These are phyloP conservation scores for Cavia porcellus DNA, from an alignment of 2,113 vertebrate genomes.

Conservation along the genomic window DNA sequence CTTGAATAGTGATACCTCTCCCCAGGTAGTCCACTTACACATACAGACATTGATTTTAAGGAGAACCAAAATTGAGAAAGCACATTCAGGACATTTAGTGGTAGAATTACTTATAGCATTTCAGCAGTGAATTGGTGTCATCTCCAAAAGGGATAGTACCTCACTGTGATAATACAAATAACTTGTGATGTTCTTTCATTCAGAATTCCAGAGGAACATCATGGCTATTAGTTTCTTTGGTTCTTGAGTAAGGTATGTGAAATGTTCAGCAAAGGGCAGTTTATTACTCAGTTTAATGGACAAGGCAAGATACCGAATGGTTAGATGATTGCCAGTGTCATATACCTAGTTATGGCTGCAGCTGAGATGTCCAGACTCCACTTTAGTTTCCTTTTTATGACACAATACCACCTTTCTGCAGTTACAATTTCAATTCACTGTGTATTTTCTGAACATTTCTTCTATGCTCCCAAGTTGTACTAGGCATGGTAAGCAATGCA, in stretches of 20 bases:
- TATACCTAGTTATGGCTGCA: neutral
- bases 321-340: neutral
- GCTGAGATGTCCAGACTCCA: neutral
- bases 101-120: neutral
- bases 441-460: neutral
- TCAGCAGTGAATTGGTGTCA: neutral
- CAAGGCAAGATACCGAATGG: neutral
- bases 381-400: neutral
- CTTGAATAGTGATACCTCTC: neutral
- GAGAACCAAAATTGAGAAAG: neutral
- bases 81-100: neutral
- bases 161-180: neutral
- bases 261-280: slow-evolving; percentile 22
- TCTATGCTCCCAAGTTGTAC: neutral
- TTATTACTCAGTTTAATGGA: slow-evolving; percentile 42
- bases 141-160: neutral
- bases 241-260: slow-evolving; percentile 55
- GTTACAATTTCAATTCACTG: neutral
- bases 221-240: neutral
- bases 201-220: neutral
- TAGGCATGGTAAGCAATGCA: neutral
- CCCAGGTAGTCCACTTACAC: neutral
- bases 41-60: slow-evolving; percentile 12
- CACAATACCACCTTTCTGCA: neutral
- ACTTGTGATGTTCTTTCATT: neutral